Percentiles rank a stretch among this genome's conserved stretches.
Conservation (phyloP, 1,140 invertebrate genomes). For the Monomorium pharaonis region DNA sequence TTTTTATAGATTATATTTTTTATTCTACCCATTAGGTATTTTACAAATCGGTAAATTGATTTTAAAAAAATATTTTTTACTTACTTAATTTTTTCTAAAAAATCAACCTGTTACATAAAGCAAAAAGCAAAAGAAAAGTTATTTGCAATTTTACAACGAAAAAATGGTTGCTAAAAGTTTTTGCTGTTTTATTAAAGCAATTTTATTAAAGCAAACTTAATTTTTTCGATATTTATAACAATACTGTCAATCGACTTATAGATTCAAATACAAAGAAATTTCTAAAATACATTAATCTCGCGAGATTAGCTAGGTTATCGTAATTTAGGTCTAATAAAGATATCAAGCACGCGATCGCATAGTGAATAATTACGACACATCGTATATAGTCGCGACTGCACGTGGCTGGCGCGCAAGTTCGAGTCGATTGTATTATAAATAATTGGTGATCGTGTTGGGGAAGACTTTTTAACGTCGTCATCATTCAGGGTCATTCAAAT, state of each 20-base stretch:
- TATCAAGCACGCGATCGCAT: slow-evolving; percentile 1
- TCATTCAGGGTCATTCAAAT: slow-evolving; percentile 17
- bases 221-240: background rate
- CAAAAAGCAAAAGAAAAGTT: no score
- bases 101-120: no score
- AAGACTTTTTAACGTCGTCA: slow-evolving; percentile 7
- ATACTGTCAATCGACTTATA: background rate
- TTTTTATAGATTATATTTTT: no score
- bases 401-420: background rate
- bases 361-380: slow-evolving; percentile 16
- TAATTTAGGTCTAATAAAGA: background rate
- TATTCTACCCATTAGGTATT: background rate
- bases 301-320: background rate
- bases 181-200: background rate
- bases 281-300: background rate
- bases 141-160: no score
- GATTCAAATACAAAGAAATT: background rate
- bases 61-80: background rate
- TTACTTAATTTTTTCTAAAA: background rate
- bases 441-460: slow-evolving; percentile 11
- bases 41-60: background rate
- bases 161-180: background rate
- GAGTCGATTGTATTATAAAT: slow-evolving; percentile 40
- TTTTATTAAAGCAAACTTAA: background rate
- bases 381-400: background rate